These are phyloP conservation scores for Tubiluchus corallicola DNA, from an alignment of 2,888 invertebrate species.

Conservation along the genomic window DNA sequence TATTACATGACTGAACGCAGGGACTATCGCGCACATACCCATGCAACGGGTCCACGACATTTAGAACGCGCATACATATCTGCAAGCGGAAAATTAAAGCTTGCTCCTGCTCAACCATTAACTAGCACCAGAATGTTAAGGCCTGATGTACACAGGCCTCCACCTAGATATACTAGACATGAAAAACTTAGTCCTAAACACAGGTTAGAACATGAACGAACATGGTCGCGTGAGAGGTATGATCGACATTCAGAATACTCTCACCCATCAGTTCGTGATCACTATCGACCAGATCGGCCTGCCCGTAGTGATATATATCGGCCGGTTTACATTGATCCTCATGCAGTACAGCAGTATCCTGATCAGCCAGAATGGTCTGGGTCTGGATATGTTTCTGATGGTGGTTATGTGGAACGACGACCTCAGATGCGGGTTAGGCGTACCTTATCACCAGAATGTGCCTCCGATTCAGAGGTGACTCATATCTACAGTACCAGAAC, in stretches of 20 bases:
- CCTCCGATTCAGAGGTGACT: background rate
- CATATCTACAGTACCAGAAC: conserved; percentile 1
- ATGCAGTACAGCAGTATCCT: background rate
- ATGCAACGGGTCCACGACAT: conserved; percentile 30
- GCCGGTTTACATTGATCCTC: background rate
- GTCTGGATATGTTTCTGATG: background rate
- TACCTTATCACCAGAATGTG: background rate
- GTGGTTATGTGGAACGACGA: background rate
- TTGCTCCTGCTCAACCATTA: conserved; percentile 5
- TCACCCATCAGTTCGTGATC: background rate
- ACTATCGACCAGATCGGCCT: background rate
- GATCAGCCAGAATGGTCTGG: background rate
- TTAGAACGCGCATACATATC: conserved; percentile 9
- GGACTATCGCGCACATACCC: conserved; percentile 28
- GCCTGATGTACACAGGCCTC: conserved; percentile 12
- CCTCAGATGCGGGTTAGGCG: background rate
- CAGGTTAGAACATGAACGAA: background rate
- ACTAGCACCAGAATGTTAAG: conserved; percentile 19
- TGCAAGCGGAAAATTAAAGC: background rate
- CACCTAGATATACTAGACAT: background rate
- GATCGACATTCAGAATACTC: background rate
- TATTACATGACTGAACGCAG: background rate
- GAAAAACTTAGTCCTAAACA: conserved; percentile 1
- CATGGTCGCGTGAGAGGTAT: background rate
- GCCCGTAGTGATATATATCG: conserved; percentile 1